Evolutionary conservation across 2,888 invertebrate genomes (phyloP).

Genomic region (Dromius quadrimaculatus): DNA sequence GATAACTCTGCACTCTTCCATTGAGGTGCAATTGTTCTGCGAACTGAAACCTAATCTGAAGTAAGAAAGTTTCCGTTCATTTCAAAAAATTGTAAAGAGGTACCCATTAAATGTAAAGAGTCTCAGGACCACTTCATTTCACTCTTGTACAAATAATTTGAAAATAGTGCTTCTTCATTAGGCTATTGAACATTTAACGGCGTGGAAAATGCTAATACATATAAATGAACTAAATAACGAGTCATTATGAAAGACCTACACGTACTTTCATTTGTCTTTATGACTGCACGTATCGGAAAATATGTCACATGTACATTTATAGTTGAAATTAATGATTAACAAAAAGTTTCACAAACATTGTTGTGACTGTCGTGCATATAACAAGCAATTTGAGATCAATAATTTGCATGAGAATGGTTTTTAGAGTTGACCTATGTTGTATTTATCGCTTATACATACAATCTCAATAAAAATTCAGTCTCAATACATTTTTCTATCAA

Average conservation of each 20-base stretch:
- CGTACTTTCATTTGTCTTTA: conserved; percentile 24
- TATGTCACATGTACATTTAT: conserved; percentile 8
- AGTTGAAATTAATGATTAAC: conserved; percentile 23
- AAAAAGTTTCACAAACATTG: conserved; percentile 14
- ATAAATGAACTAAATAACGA: conserved; percentile 5
- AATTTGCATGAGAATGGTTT: conserved; percentile 34
- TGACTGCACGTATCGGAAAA: conserved; percentile 15
- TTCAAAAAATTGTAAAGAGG: too few relatives aligned
- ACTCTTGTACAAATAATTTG: too few relatives aligned
- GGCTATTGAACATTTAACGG: too few relatives aligned
- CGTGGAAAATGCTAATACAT: too few relatives aligned
- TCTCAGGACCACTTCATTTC: too few relatives aligned
- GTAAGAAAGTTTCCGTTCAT: too few relatives aligned
- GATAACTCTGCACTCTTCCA: too few relatives aligned
- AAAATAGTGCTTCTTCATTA: too few relatives aligned
- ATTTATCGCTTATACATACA: neutral
- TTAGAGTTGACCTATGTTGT: conserved; percentile 2
- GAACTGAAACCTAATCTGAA: too few relatives aligned
- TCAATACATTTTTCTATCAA: conserved; percentile 21
- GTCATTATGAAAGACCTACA: neutral
- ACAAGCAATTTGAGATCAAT: conserved; percentile 23
- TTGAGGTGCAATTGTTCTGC: too few relatives aligned
- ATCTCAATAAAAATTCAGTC: conserved; percentile 4
- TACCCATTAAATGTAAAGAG: too few relatives aligned
- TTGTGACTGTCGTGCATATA: neutral